Evolutionary conservation across 2,113 vertebrate species (phyloP), one percentile per base, ranked within the genome.

Genomic region (Dicerorhinus sumatrensis): DNA sequence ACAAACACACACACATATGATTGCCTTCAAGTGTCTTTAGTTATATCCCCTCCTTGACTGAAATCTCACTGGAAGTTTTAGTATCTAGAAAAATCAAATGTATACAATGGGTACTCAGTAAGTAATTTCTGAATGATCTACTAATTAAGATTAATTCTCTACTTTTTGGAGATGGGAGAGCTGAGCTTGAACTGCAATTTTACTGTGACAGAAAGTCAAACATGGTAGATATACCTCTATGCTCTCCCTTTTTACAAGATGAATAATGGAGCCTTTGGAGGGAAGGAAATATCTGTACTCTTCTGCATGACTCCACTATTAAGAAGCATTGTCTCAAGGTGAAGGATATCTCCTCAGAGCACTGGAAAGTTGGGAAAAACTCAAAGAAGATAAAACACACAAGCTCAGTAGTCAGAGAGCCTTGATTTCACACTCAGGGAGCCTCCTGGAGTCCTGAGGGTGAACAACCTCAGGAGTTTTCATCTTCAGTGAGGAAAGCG

Each of bases 11-110:
- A 73, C 60, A 67, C 27, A 69, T 0, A 80, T 12, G 72, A 67
- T 70, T 80, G 31, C n/a, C 85, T 94, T 82, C 60, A 94, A 65
- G 2, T 72, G 11, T 16, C 39, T 95, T 97, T 80, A 39, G n/a
- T 75, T 79, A 14, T 87, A 42, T 62, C 9, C 16, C 3, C 29
- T 83, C 21, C 21, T 72, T 46, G 25, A 77, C 39, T 83, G 8
- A 96, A 94, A 75, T 95, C 5, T 96, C 56, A n/a, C 23, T 89
- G n/a, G 31, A 89, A 77, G 3, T 72, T 93, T 97, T 65, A 56
- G 54, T 62, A 91, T 90, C 36, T 82, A 79, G n/a, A 83, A 91
- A 88, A 93, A 36, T 13, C 42, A 88, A 27, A 51, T 81, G 7
- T 79, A 58, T 13, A 85, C n/a, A 18, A 10, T 36, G 4, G 8